Conservation (phyloP, 2,797 vertebrate species). For the Phrynocephalus guinanensis region DNA sequence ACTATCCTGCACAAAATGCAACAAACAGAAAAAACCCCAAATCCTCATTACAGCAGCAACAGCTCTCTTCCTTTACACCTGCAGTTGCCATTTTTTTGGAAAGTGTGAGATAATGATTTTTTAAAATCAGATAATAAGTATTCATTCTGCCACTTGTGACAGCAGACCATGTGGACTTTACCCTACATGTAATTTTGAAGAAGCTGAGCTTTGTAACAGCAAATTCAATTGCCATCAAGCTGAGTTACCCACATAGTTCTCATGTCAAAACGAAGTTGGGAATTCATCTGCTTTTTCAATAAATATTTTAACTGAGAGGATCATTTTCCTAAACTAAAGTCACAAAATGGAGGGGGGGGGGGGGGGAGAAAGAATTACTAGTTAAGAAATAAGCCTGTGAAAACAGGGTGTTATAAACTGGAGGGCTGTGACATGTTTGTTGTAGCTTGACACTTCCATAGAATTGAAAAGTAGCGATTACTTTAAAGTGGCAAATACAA, state of each 20-base stretch:
- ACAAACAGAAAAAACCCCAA: not conserved
- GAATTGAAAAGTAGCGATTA: conserved; percentile 35
- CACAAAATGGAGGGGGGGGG: conserved; percentile 7
- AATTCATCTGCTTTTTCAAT: not conserved
- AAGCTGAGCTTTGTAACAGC: conserved; percentile 12
- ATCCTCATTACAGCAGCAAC: not conserved
- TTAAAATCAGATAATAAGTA: not conserved
- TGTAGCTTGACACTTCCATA: conserved; percentile 21
- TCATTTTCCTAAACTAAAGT: conserved; percentile 5
- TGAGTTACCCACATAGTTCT: not conserved
- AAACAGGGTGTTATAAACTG: conserved; percentile 28
- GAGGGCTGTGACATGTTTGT: conserved; percentile 29
- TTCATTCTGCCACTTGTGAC: not conserved
- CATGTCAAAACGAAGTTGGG: not conserved
- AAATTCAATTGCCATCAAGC: conserved; percentile 19
- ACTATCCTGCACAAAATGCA: not conserved
- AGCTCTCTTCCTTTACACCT: not conserved
- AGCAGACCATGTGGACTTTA: not conserved
- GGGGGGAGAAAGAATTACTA: not conserved
- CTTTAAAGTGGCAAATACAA: conserved; percentile 51
- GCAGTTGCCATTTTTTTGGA: not conserved
- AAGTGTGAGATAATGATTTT: not conserved
- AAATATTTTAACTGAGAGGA: not conserved
- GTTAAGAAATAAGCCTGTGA: conserved; percentile 25
- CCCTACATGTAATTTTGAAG: conserved; percentile 9